Percentiles rank a stretch among this genome's conserved stretches.
These are phyloP conservation scores for Danionella cerebrum DNA, from an alignment of 2,113 vertebrate genomes.

Conservation along the genomic window DNA sequence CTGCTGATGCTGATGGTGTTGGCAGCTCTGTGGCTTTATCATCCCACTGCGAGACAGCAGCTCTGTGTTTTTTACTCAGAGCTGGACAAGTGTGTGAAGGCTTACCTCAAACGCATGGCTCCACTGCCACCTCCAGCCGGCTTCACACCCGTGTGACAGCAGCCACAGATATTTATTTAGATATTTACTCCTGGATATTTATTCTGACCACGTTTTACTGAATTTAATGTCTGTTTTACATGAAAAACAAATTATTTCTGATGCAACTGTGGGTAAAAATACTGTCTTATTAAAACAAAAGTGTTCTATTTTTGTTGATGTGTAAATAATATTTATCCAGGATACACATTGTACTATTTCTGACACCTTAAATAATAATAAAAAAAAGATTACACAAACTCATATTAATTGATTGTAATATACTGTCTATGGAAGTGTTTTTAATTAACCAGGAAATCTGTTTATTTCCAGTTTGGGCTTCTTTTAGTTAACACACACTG, in stretches of 20 bases:
- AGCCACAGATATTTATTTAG: neutral
- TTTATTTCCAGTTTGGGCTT: neutral
- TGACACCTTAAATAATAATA: neutral
- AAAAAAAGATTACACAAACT: neutral
- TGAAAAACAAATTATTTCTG: no score
- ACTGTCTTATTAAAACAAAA: neutral
- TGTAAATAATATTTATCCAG: neutral
- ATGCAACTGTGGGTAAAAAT: neutral
- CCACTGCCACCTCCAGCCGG: constrained; percentile 47
- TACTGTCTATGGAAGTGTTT: no score
- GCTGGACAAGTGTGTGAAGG: constrained; percentile 49
- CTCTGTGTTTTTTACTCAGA: constrained; percentile 50
- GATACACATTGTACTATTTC: neutral
- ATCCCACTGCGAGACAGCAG: constrained; percentile 57
- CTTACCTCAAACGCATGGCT: constrained; percentile 56
- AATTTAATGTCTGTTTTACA: constrained; percentile 2
- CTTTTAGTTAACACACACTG: neutral
- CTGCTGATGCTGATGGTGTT: constrained; percentile 9
- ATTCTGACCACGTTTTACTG: no score
- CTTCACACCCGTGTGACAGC: constrained; percentile 61
- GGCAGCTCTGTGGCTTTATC: constrained; percentile 51
- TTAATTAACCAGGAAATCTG: no score
- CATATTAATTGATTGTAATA: no score
- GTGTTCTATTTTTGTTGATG: neutral
- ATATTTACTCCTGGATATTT: constrained; percentile 21